These are phyloP conservation scores for Cheilosia impressa DNA, from an alignment of 2,888 invertebrate species.

Conservation along the genomic window DNA sequence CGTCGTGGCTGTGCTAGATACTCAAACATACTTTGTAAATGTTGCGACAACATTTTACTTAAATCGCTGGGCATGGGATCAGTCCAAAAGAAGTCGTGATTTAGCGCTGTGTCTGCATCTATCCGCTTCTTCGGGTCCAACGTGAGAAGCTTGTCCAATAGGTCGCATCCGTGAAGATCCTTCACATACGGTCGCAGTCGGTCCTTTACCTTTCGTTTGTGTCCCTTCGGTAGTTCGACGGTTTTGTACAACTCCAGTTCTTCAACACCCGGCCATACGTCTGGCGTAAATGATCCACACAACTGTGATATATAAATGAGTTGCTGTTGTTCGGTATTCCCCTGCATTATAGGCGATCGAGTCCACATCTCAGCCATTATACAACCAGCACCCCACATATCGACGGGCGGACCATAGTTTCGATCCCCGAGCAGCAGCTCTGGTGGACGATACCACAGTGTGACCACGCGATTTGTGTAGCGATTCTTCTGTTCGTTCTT, in stretches of 20 bases:
- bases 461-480: slow-evolving; percentile 99
- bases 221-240: slow-evolving; percentile 93
- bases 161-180: slow-evolving; percentile 95
- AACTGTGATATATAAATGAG: slow-evolving; percentile 96
- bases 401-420: slow-evolving; percentile 98
- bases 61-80: slow-evolving; percentile 97
- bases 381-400: slow-evolving; percentile 98
- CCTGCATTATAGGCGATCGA: slow-evolving; percentile 96
- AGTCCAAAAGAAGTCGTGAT: slow-evolving; percentile 99
- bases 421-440: slow-evolving; percentile 89
- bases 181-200: slow-evolving; percentile 94
- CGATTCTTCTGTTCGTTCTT: slow-evolving; percentile 93
- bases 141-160: slow-evolving; percentile 95
- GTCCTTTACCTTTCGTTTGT: slow-evolving; percentile 93
- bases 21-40: slow-evolving; percentile 97
- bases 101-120: slow-evolving; percentile 96
- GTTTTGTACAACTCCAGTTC: slow-evolving; percentile 93
- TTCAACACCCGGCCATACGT: slow-evolving; percentile 97
- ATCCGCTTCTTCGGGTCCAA: slow-evolving; percentile 95
- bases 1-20: slow-evolving; percentile 92
- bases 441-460: slow-evolving; percentile 94
- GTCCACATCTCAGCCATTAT: slow-evolving; percentile 99
- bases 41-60: slow-evolving; percentile 95
- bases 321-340: slow-evolving; percentile 98
- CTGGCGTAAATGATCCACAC: slow-evolving; percentile 96